A percentile compares a stretch with the other conserved stretches of the same genome.
These are phyloP conservation scores for Belgica antarctica DNA, from an alignment of 2,888 invertebrate genomes.

Conservation along the genomic window DNA sequence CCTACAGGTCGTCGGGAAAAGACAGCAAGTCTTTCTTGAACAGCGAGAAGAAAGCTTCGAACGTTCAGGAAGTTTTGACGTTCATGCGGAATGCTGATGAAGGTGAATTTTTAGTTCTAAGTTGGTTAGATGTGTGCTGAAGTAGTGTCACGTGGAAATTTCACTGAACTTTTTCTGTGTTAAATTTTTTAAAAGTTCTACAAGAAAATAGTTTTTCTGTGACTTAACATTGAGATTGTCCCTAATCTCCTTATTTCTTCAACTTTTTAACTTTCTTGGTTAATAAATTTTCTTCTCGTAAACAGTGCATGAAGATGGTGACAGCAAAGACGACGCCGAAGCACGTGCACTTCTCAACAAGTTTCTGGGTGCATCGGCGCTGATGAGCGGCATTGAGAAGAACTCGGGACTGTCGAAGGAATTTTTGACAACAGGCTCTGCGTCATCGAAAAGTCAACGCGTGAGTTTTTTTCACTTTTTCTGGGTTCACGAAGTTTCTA, in stretches of 20 bases:
- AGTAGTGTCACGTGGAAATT: no score
- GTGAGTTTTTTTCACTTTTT: slow-evolving; percentile 3
- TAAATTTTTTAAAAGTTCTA: background rate
- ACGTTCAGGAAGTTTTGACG: slow-evolving; percentile 71
- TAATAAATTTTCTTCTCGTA: background rate
- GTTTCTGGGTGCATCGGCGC: slow-evolving; percentile 77
- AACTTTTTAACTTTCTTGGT: slow-evolving; percentile 28
- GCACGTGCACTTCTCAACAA: slow-evolving; percentile 76
- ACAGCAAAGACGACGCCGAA: slow-evolving; percentile 66
- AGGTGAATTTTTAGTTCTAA: slow-evolving; percentile 55
- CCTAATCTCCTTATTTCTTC: no score
- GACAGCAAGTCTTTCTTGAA: slow-evolving; percentile 66
- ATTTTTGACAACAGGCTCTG: slow-evolving; percentile 13
- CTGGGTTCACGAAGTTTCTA: no score
- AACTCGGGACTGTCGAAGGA: slow-evolving; percentile 38
- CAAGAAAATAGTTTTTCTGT: no score
- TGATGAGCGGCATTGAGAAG: slow-evolving; percentile 73
- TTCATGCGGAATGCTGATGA: slow-evolving; percentile 76
- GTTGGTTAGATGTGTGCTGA: no score
- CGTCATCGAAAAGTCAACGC: slow-evolving; percentile 24
- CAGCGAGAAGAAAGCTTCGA: slow-evolving; percentile 67
- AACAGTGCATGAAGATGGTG: slow-evolving; percentile 66
- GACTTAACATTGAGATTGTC: no score
- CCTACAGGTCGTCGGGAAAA: slow-evolving; percentile 48
- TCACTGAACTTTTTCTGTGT: no score